Evolutionary conservation across 2,888 invertebrate species (phyloP), one percentile per base, ranked within the genome.

Genomic region (Cecidostiba fungosa): DNA sequence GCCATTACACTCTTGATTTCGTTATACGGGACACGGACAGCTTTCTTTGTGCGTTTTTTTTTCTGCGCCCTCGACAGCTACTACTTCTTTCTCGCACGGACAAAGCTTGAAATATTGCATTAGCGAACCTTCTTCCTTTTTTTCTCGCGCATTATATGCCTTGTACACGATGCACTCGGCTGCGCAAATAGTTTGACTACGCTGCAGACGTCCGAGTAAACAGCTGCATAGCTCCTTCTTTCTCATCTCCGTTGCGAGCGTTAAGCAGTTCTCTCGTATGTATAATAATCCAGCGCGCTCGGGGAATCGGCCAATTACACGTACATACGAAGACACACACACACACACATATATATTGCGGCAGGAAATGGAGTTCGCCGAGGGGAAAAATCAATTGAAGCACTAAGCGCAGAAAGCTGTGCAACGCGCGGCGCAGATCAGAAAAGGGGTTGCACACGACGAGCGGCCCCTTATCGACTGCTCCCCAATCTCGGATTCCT

Each of bases 401-500:
- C 88, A 87, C 87, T 88, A 88, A 88, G 87, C 14, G 47, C 88
- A 88, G 89, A 88, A 88, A 87, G 87, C 89, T n/a, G n/a, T 59
- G n/a, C n/a, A 50, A 82, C 88, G 86, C 87, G 70, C 39, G 80
- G n/a, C 32, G 77, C n/a, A n/a, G n/a, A n/a, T n/a, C n/a, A n/a
- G n/a, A n/a, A 79, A 50, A 89, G 89, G 89, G 89, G 89, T 89
- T 88, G 89, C n/a, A 8, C 54, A 59, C 6, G 19, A 16, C 54
- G 39, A 8, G 3, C n/a, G 89, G 89, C 90, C 90, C 89, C 91
- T 43, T 43, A 90, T 90, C 91, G 89, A 88, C 87, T 88, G 74
- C 82, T 87, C 89, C 91, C 90, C 90, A 89, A 89, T 90, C 89
- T 90, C 90, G 87, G 90, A 90, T 91, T 91, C 90, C 89, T 88